Conservation (phyloP, 2,888 invertebrate species). For the Drosophila austrosaltans region DNA sequence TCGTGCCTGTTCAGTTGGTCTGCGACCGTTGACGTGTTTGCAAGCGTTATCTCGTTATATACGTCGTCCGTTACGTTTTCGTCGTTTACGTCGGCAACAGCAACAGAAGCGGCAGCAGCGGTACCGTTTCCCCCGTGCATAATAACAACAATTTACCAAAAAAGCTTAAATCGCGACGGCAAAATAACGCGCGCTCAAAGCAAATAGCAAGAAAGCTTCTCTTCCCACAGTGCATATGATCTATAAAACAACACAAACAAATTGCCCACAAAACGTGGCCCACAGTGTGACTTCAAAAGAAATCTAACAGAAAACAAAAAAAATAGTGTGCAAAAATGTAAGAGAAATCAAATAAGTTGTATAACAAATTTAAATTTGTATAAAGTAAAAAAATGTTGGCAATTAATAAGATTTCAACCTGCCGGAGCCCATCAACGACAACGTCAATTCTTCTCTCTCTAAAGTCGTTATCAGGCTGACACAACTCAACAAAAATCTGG, state of each 20-base stretch:
- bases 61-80: constrained; percentile 28
- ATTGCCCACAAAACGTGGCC: constrained; percentile 44
- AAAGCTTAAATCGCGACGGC: constrained; percentile 56
- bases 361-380: not conserved
- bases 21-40: constrained; percentile 82
- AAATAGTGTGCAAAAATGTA: constrained; percentile 65
- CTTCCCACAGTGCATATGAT: constrained; percentile 15
- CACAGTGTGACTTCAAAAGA: constrained; percentile 48
- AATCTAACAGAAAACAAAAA: constrained; percentile 35
- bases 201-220: constrained; percentile 13
- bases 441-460: not conserved
- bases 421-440: constrained; percentile 34
- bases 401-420: constrained; percentile 57
- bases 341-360: constrained; percentile 36
- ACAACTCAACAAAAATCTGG: constrained; percentile 50
- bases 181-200: constrained; percentile 55
- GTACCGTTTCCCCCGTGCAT: constrained; percentile 4
- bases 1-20: constrained; percentile 82
- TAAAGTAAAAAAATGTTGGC: constrained; percentile 27
- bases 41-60: constrained; percentile 39
- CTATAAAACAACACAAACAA: constrained; percentile 51
- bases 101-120: constrained; percentile 4
- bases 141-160: constrained; percentile 10
- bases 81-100: constrained; percentile 18
- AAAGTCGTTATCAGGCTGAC: constrained; percentile 28